Conservation (phyloP, 2,113 vertebrate species). For the Syngnathus typhle region DNA sequence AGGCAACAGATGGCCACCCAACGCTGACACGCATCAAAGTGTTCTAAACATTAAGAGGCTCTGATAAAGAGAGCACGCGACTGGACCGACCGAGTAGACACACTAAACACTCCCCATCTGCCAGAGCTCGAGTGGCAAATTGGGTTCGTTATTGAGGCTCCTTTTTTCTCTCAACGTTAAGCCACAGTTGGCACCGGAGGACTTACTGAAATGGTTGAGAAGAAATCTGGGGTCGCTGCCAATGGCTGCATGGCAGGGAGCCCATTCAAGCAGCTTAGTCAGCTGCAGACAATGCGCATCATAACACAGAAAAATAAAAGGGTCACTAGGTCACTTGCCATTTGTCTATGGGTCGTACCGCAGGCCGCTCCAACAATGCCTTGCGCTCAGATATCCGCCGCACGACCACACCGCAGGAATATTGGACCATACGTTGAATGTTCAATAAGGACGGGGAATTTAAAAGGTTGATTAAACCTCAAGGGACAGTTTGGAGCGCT, state of each 20-base stretch:
- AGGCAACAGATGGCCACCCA: slow-evolving; percentile 31
- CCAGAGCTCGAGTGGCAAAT: slow-evolving; percentile 38
- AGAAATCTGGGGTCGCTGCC: slow-evolving; percentile 54
- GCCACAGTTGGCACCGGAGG: slow-evolving; percentile 28
- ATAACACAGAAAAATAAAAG: slow-evolving; percentile 57
- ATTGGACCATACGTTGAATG: background rate
- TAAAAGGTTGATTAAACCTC: no score
- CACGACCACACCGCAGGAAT: slow-evolving; percentile 45
- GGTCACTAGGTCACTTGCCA: slow-evolving; percentile 50
- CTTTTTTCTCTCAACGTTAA: slow-evolving; percentile 31
- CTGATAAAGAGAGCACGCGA: slow-evolving; percentile 25
- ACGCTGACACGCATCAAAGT: slow-evolving; percentile 4
- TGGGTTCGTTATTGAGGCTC: slow-evolving; percentile 41
- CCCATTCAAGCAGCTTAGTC: slow-evolving; percentile 56
- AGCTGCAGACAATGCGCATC: slow-evolving; percentile 57
- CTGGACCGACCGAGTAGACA: slow-evolving; percentile 14
- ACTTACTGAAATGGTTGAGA: slow-evolving; percentile 36
- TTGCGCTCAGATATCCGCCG: slow-evolving; percentile 20
- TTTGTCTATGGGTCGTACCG: slow-evolving; percentile 25
- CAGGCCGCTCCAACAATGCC: slow-evolving; percentile 35
- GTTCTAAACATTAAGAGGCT: slow-evolving; percentile 17
- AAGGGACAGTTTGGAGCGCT: no score
- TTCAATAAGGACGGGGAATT: no score
- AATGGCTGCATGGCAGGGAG: slow-evolving; percentile 34
- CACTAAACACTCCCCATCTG: slow-evolving; percentile 41